These are phyloP conservation scores for Pedionomus torquatus DNA, from an alignment of 2,113 vertebrate genomes.

Conservation along the genomic window DNA sequence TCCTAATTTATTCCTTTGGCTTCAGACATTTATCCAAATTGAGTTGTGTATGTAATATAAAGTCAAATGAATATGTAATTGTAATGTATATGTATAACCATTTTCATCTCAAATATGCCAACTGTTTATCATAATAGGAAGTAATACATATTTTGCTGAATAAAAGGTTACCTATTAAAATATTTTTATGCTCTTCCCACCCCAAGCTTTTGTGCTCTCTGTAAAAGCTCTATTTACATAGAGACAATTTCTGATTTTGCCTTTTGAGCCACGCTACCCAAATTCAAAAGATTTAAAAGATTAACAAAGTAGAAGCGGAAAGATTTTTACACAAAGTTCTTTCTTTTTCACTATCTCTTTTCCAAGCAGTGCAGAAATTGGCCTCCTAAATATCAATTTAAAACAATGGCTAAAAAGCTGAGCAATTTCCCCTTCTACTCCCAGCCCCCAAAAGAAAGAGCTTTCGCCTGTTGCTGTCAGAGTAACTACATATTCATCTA, in stretches of 20 bases:
- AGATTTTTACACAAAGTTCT: not conserved
- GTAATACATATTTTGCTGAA: constrained; percentile 73
- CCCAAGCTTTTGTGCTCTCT: constrained; percentile 49
- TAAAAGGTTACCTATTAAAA: constrained; percentile 77
- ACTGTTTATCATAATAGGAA: constrained; percentile 77
- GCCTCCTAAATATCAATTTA: constrained; percentile 19
- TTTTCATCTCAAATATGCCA: constrained; percentile 74
- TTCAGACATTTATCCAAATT: constrained; percentile 77
- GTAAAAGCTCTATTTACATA: constrained; percentile 63
- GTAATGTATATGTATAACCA: constrained; percentile 75
- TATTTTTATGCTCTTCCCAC: constrained; percentile 47
- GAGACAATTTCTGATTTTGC: constrained; percentile 46
- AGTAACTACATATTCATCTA: constrained; percentile 7
- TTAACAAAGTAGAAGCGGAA: constrained; percentile 25
- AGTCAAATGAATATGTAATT: constrained; percentile 78
- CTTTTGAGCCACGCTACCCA: not conserved
- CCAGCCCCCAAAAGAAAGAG: constrained; percentile 6
- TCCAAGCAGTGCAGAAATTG: not conserved
- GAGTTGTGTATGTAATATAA: constrained; percentile 74
- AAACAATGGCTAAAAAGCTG: constrained; percentile 37
- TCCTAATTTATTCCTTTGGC: constrained; percentile 73
- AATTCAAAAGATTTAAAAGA: constrained; percentile 61
- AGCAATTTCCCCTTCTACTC: constrained; percentile 23
- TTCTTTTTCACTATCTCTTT: not conserved
- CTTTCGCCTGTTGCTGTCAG: not conserved